Base-by-base conservation (phyloP, 2,113 vertebrate species). In the Passer domesticus region DNA sequence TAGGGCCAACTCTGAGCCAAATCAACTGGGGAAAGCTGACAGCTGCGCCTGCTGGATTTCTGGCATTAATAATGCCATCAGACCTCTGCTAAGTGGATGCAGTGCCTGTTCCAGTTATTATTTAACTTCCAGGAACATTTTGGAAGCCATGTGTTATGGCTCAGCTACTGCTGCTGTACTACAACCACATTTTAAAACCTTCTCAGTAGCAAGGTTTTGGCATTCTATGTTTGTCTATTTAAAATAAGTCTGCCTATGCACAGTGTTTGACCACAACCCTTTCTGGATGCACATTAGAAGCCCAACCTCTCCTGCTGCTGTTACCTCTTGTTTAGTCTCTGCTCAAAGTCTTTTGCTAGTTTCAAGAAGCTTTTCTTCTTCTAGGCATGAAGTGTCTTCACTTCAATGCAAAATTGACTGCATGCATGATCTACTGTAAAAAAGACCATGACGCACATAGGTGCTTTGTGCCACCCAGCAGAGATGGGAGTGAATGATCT, bases 81-180 rank as follows among this genome's bases (percentile, higher is more conserved):
- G 73, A 74, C 39, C 60, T 89, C 76, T 90, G 63, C 63, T 93
- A 90, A 95, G 58, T 92, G 62, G 89, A 95, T 92, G 73, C 60
- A 64, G 73, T 64, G 83, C 80, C 44, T 87, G 86, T 93, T 97
- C 96, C 89, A 89, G 95, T 96, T 96, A 95, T 83, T 97, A 60
- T 95, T 97, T 96, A 93, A 96, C 94, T 97, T 96, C 94, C 95
- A 94, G 89, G 91, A 95, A 93, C 7, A 5, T 86, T 91, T 93
- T 97, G 77, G 94, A 96, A 94, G 60, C 76, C 11, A 13, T 88
- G 63, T 83, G 39, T 91, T 90, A 69, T 27, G 37, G 82, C 82
- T 92, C 39, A 67, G 92, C 90, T 94, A 93, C 91, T 0, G 17
- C 68, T 89, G 73, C 92, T 84, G 12, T 75, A 44, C 89, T 89